phyloP scores from a whole-genome alignment of 2,113 vertebrate species.

The Eonycteris spelaea region DNA sequence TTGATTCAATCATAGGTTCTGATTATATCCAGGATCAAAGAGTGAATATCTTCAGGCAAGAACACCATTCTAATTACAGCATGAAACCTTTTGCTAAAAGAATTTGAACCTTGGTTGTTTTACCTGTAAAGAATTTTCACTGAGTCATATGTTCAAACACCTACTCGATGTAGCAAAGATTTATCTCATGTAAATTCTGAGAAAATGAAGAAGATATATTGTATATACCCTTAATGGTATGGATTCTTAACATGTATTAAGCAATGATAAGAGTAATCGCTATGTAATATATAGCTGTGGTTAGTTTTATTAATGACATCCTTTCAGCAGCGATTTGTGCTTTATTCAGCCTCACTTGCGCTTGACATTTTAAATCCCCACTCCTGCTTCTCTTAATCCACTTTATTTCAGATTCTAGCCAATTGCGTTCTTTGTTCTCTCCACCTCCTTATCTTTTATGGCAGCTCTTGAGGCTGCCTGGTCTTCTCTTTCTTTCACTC shows the following conservation, averaged over 20 bases:
- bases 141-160: neutral
- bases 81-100: neutral
- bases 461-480: neutral
- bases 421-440: neutral
- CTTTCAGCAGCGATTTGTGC: neutral
- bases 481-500: neutral
- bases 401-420: neutral
- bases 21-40: neutral
- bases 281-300: neutral
- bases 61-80: neutral
- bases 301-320: neutral
- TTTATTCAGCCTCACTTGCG: neutral
- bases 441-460: neutral
- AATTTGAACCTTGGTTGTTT: neutral
- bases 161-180: neutral
- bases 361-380: neutral
- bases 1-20: neutral
- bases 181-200: neutral
- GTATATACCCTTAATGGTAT: neutral
- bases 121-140: neutral
- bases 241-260: neutral
- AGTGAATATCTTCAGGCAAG: neutral
- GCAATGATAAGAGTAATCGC: neutral
- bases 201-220: constrained; percentile 14
- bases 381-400: neutral